Conservation (phyloP, 2,888 invertebrate species). For the Clistopyga incitator region DNA sequence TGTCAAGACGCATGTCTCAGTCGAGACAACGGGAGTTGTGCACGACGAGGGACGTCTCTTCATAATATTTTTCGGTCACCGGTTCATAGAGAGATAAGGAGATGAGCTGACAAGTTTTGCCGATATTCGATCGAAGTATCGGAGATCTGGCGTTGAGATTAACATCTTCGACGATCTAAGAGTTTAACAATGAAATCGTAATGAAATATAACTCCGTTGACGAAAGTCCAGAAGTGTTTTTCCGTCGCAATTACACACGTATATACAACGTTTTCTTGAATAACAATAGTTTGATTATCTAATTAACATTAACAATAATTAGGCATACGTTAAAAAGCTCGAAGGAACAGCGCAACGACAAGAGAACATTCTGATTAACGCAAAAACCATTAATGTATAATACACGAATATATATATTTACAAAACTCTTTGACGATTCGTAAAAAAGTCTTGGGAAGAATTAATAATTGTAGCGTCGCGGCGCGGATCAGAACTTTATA, state of each 20-base stretch:
- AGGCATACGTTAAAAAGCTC: conserved; percentile 69
- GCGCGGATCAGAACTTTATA: conserved; percentile 65
- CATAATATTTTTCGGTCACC: conserved; percentile 39
- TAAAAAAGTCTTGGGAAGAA: conserved; percentile 51
- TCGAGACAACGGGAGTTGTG: conserved; percentile 14
- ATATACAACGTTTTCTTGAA: conserved; percentile 57
- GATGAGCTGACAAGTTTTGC: conserved; percentile 41
- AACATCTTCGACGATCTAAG: conserved; percentile 48
- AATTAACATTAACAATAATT: conserved; percentile 64
- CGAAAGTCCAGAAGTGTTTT: conserved; percentile 34
- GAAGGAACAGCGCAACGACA: conserved; percentile 65
- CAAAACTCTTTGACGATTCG: conserved; percentile 44
- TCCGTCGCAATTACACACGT: conserved; percentile 45
- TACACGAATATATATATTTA: conserved; percentile 60
- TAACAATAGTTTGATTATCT: conserved; percentile 67
- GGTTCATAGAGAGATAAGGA: conserved; percentile 45
- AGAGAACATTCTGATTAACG: conserved; percentile 35
- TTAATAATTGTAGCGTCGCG: conserved; percentile 51
- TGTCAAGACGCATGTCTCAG: conserved; percentile 37
- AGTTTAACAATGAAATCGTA: conserved; percentile 36
- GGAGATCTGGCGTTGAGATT: conserved; percentile 10
- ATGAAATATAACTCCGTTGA: conserved; percentile 47
- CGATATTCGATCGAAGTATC: conserved; percentile 47
- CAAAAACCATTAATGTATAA: conserved; percentile 47
- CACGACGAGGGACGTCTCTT: conserved; percentile 21